Conservation (phyloP, 1,140 invertebrate species). For the Trialeurodes vaporariorum region DNA sequence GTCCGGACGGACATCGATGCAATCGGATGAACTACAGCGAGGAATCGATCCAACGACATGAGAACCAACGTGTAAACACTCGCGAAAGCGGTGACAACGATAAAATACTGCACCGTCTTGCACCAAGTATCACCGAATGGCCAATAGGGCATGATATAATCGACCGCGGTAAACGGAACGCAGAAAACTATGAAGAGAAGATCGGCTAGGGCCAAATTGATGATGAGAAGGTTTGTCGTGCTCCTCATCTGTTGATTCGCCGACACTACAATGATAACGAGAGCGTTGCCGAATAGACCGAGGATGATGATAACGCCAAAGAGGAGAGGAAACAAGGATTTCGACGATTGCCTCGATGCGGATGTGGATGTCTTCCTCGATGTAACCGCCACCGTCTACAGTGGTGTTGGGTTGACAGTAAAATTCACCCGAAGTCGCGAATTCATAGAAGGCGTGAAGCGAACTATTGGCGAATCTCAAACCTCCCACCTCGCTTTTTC, state of each 20-base stretch:
- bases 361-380: background rate
- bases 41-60: constrained; percentile 88
- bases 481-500: no score
- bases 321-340: constrained; percentile 67
- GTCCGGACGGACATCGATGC: constrained; percentile 78
- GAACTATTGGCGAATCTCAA: no score
- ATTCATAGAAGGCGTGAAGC: no score
- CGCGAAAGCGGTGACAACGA: constrained; percentile 82
- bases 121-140: constrained; percentile 85
- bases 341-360: constrained; percentile 46
- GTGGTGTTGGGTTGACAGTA: background rate
- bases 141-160: constrained; percentile 78
- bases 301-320: constrained; percentile 79
- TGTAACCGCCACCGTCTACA: background rate
- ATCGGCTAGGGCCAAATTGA: constrained; percentile 79
- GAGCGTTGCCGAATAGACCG: constrained; percentile 74
- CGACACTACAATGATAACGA: constrained; percentile 61
- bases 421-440: no score
- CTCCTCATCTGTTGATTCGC: constrained; percentile 83
- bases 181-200: constrained; percentile 91
- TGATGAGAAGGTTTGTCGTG: constrained; percentile 85
- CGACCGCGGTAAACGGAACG: constrained; percentile 84
- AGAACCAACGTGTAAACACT: constrained; percentile 89
- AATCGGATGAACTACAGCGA: constrained; percentile 90
- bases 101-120: constrained; percentile 71